Percentiles rank a stretch among this genome's conserved stretches.
Evolutionary conservation across 2,888 invertebrate genomes (phyloP).

Genomic region (Lumbricus terrestris): DNA sequence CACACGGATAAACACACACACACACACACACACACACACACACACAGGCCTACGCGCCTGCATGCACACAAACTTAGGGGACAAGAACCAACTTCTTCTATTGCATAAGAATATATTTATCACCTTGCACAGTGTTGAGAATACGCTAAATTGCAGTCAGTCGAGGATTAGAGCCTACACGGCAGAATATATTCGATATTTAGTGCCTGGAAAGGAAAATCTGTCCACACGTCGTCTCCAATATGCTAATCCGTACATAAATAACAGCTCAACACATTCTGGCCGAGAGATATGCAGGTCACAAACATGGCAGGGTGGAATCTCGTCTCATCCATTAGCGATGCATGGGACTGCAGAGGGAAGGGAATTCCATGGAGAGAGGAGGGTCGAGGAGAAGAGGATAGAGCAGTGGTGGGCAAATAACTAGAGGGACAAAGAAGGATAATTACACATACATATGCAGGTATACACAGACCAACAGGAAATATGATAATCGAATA

Average conservation of each 20-base stretch:
- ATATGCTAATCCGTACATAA: neutral
- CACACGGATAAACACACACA: neutral
- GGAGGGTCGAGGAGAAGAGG: neutral
- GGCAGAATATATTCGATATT: neutral
- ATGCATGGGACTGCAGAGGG: neutral
- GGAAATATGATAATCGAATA: too few species aligned
- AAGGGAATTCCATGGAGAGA: neutral
- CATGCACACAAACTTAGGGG: neutral
- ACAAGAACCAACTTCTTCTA: neutral
- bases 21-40: neutral
- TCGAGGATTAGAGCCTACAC: neutral
- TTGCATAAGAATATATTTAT: neutral
- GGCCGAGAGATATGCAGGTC: too few species aligned
- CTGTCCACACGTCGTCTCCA: neutral
- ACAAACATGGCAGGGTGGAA: neutral
- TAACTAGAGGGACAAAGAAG: neutral
- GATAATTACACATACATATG: neutral
- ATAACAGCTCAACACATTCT: neutral
- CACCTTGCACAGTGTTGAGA: neutral
- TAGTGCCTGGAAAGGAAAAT: neutral
- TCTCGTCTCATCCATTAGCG: neutral
- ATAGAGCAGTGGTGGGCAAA: neutral
- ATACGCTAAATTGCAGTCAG: neutral
- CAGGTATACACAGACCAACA: too few species aligned
- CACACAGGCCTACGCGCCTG: neutral